Evolutionary conservation across 1,140 invertebrate species (phyloP).

Genomic region (Dendrolimus punctatus): DNA sequence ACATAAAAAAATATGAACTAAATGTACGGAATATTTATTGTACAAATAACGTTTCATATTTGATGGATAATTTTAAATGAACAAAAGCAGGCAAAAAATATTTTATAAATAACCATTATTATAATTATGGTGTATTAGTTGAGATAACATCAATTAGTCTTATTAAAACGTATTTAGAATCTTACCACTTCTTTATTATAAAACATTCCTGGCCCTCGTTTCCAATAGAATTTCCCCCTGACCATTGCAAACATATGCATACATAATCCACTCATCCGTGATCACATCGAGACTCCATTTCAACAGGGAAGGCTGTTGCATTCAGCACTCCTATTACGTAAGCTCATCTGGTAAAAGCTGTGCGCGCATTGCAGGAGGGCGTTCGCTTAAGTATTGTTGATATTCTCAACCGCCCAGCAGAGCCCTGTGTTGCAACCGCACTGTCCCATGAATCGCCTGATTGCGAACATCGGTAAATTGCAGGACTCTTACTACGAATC

Average conservation of each 20-base stretch:
- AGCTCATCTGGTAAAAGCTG: slow-evolving; percentile 54
- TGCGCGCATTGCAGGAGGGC: slow-evolving; percentile 27
- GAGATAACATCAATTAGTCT: too few relatives aligned
- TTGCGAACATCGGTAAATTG: slow-evolving; percentile 37
- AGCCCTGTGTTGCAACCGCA: slow-evolving; percentile 42
- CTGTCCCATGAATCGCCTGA: slow-evolving; percentile 45
- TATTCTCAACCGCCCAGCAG: slow-evolving; percentile 51
- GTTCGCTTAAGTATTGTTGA: slow-evolving; percentile 48
- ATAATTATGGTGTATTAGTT: too few relatives aligned
- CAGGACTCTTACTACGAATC: slow-evolving; percentile 23
- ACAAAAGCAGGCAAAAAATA: too few relatives aligned
- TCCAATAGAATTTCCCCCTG: too few relatives aligned
- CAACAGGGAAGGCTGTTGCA: slow-evolving; percentile 18
- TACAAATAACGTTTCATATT: too few relatives aligned
- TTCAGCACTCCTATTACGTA: slow-evolving; percentile 39
- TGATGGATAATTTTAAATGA: too few relatives aligned
- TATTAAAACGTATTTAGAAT: too few relatives aligned
- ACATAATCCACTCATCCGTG: slow-evolving; percentile 10
- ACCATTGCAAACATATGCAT: neutral
- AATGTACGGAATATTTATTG: too few relatives aligned
- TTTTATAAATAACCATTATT: too few relatives aligned
- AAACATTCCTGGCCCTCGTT: too few relatives aligned
- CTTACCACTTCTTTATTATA: too few relatives aligned
- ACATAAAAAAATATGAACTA: too few relatives aligned
- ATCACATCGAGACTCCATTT: slow-evolving; percentile 28